Base-by-base conservation (phyloP, 1,140 invertebrate genomes). In the Macrotrachela quadricornifera region DNA sequence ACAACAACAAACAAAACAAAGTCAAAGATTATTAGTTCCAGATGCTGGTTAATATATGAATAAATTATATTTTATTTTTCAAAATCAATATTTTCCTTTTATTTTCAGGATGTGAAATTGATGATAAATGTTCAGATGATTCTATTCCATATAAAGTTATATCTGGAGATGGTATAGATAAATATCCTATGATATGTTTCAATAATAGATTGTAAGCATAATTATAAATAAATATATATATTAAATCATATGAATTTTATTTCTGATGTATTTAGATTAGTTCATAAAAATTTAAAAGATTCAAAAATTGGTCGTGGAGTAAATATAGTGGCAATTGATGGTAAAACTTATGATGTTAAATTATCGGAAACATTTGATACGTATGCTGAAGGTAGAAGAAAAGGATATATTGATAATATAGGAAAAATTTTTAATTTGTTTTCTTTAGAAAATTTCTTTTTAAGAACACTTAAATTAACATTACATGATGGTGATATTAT, bases 231-330 rank as follows among this genome's bases (percentile, higher is more conserved):
- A 0, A 12, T 21, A 4, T 6, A 10, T 36, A 21, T 11, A 18
- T n/a, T 36, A 4, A 30, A 4, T n/a, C n/a, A 14, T 49, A 38
- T 44, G 10, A 17, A 40, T 11, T 14, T 44, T 18, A n/a, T 4
- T n/a, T 47, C 38, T 46, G 21, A 37, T 54, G 13, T 50, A 49
- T 55, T 21, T 57, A 64, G 63, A 43, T 46, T 61, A 30, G 14
- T 53, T 6, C n/a, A 42, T 13, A 59, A 63, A 21, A 62, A 60
- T 56, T 36, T 50, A 37, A 55, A 60, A 40, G 43, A 59, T 42
- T 60, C 60, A 21, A 65, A 63, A 54, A 57, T 56, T 54, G 57
- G 56, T 18, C 46, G 63, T 46, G 62, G 63, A 8, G 54, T 64
- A 2, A 64, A 62, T 51, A 37, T 63, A 30, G 56, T 61, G 10